Percentiles rank a stretch among this genome's conserved stretches.
phyloP scores from a whole-genome alignment of 2,113 vertebrate genomes.

The Catharus fuscescens region DNA sequence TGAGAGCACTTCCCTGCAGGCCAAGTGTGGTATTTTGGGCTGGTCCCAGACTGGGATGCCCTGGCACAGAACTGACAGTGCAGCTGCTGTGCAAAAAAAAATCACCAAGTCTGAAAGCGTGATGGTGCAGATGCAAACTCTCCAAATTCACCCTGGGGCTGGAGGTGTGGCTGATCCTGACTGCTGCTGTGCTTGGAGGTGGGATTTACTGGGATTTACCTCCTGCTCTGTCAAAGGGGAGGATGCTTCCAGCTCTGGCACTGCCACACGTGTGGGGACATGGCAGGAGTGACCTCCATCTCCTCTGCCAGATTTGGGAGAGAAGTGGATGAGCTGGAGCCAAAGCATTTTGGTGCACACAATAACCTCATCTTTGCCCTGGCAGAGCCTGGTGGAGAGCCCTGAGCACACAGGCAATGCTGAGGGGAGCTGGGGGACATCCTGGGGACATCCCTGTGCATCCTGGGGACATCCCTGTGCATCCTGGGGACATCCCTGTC shows the following conservation, averaged over 20 bases:
- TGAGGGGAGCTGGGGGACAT: not conserved
- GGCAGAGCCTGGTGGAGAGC: not conserved
- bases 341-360: not conserved
- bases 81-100: not conserved
- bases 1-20: not conserved
- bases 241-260: not conserved
- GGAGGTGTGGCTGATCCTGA: fast-evolving
- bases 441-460: too few relatives aligned
- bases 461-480: not conserved
- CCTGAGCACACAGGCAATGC: fast-evolving
- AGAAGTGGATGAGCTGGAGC: not conserved
- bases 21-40: not conserved
- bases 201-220: not conserved
- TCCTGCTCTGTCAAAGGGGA: not conserved
- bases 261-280: not conserved
- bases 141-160: not conserved
- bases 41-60: not conserved
- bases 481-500: fast-evolving
- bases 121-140: not conserved
- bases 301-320: not conserved
- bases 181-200: not conserved
- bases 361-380: not conserved
- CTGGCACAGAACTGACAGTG: not conserved
- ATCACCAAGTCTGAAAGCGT: not conserved
- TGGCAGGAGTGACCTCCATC: fast-evolving